Conservation (phyloP, 2,888 invertebrate species). For the Andrena minutula region DNA sequence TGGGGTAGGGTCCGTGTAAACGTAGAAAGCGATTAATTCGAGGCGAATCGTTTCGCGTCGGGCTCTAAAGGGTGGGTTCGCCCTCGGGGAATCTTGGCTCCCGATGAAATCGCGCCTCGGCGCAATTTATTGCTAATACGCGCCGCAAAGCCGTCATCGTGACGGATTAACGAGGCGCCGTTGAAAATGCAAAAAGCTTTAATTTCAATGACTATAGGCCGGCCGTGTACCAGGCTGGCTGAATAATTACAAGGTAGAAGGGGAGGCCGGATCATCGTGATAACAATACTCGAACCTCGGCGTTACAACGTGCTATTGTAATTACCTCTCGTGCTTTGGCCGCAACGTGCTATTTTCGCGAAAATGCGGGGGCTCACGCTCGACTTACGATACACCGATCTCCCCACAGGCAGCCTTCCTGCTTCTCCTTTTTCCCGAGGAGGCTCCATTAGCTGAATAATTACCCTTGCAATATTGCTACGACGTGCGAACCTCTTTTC, state of each 20-base stretch:
- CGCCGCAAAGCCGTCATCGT: constrained; percentile 54
- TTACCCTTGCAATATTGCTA: constrained; percentile 9
- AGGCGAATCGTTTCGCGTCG: constrained; percentile 9
- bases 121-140: constrained; percentile 60
- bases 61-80: background rate
- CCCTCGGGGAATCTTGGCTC: constrained; percentile 7
- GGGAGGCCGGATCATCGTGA: constrained; percentile 65
- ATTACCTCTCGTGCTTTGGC: constrained; percentile 66
- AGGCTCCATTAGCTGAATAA: constrained; percentile 43
- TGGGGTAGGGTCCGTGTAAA: background rate
- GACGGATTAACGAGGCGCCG: constrained; percentile 69
- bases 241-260: constrained; percentile 64
- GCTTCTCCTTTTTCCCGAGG: constrained; percentile 13
- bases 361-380: constrained; percentile 57
- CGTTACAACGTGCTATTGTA: constrained; percentile 67
- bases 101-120: constrained; percentile 36
- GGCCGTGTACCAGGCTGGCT: constrained; percentile 29
- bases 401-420: constrained; percentile 5
- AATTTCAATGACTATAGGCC: constrained; percentile 66
- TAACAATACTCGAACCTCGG: constrained; percentile 67
- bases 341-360: constrained; percentile 66
- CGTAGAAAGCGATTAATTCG: constrained; percentile 22
- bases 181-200: constrained; percentile 67
- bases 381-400: constrained; percentile 44
- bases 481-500: constrained; percentile 33